phyloP scores from a whole-genome alignment of 2,113 vertebrate genomes.

The Passer domesticus region DNA sequence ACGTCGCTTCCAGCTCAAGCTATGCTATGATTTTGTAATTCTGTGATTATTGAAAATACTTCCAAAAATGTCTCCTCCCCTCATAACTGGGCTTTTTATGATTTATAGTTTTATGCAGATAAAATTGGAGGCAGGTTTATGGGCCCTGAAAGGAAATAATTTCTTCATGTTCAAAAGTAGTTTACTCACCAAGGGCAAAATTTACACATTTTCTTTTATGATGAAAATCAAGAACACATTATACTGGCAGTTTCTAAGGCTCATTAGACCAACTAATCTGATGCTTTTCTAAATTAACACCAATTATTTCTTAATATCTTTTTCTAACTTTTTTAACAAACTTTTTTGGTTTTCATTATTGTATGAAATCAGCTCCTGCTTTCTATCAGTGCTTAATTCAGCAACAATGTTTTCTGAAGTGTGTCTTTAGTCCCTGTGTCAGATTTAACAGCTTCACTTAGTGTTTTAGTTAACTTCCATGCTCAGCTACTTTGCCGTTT shows the following conservation, averaged over 20 bases:
- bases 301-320: neutral
- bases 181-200: neutral
- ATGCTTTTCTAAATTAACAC: slow-evolving; percentile 9
- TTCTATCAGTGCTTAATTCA: slow-evolving; percentile 3
- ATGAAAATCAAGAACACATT: slow-evolving; percentile 5
- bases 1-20: neutral
- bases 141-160: neutral
- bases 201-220: neutral
- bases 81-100: neutral
- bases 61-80: neutral
- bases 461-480: slow-evolving; percentile 27
- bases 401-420: neutral
- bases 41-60: neutral
- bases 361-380: neutral
- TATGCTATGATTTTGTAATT: neutral
- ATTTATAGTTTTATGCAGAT: neutral
- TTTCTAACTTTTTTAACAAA: neutral
- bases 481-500: slow-evolving; percentile 30
- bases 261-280: slow-evolving; percentile 13
- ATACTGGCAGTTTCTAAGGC: neutral
- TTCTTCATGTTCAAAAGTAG: neutral
- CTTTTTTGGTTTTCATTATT: neutral
- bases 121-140: neutral
- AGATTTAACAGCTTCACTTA: slow-evolving; percentile 48
- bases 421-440: slow-evolving; percentile 3